Evolutionary conservation across 1,140 invertebrate species (phyloP).

Genomic region (Pseudomyrmex pallidus): DNA sequence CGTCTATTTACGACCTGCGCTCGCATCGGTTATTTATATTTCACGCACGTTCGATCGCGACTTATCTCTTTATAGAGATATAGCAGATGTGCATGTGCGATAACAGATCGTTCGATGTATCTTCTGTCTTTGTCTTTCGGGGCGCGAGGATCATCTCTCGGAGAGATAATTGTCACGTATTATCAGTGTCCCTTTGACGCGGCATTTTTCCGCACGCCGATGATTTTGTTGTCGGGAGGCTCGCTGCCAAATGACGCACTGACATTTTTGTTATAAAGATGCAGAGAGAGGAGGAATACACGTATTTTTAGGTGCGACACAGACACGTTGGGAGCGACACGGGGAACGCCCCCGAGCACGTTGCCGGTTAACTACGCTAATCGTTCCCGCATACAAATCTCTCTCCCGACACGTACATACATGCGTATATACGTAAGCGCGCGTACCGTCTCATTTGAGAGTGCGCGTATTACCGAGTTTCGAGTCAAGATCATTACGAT

Average conservation of each 20-base stretch:
- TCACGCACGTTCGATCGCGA: conserved; percentile 18
- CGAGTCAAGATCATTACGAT: conserved; percentile 40
- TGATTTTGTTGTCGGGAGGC: no score
- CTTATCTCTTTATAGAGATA: not conserved
- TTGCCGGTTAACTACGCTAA: conserved; percentile 29
- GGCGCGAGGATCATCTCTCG: no score
- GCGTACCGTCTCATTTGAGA: conserved; percentile 10
- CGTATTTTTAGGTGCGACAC: not conserved
- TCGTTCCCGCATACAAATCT: conserved; percentile 36
- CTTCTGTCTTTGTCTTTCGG: no score
- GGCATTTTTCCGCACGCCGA: no score
- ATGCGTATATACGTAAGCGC: not conserved
- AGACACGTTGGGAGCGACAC: not conserved
- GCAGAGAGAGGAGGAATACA: no score
- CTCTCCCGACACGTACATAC: no score
- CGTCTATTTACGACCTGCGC: conserved; percentile 50
- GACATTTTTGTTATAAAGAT: no score
- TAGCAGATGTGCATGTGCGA: no score
- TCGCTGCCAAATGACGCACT: no score
- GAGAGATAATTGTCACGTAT: no score
- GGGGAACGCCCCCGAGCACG: conserved; percentile 4
- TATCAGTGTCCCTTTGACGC: no score
- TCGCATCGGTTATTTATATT: conserved; percentile 45
- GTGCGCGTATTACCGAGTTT: conserved; percentile 9
- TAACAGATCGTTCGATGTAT: no score